These are phyloP conservation scores for Heliconius hortense DNA, from an alignment of 2,888 invertebrate genomes.

Conservation along the genomic window DNA sequence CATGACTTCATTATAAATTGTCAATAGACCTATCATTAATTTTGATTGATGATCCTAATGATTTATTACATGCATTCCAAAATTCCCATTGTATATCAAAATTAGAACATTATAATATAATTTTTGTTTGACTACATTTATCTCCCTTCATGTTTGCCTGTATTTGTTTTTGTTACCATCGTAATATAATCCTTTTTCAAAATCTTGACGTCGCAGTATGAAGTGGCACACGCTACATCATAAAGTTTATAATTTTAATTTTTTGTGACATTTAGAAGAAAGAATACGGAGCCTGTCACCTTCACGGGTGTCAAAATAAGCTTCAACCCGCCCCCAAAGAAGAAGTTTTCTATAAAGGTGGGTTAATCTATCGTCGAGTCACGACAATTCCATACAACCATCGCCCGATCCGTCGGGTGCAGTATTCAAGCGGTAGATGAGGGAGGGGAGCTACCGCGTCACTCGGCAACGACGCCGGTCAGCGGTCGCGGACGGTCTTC, in stretches of 20 bases:
- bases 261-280: constrained; percentile 31
- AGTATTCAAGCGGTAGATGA: constrained; percentile 49
- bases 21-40: constrained; percentile 47
- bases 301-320: constrained; percentile 54
- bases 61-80: constrained; percentile 55
- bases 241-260: constrained; percentile 29
- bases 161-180: not conserved
- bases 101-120: not conserved
- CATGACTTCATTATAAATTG: constrained; percentile 44
- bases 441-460: constrained; percentile 58
- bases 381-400: constrained; percentile 62
- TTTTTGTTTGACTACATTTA: not conserved
- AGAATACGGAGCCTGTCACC: constrained; percentile 56
- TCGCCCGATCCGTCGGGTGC: constrained; percentile 67
- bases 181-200: constrained; percentile 29
- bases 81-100: constrained; percentile 13
- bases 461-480: constrained; percentile 47
- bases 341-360: constrained; percentile 65
- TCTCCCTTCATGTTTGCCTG: not conserved
- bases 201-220: constrained; percentile 52
- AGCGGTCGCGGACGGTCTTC: constrained; percentile 45
- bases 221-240: constrained; percentile 60
- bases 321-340: constrained; percentile 64
- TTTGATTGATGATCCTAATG: constrained; percentile 55
- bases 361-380: constrained; percentile 63